These are phyloP conservation scores for Tachycineta bicolor DNA, from an alignment of 2,113 vertebrate genomes.

Conservation along the genomic window DNA sequence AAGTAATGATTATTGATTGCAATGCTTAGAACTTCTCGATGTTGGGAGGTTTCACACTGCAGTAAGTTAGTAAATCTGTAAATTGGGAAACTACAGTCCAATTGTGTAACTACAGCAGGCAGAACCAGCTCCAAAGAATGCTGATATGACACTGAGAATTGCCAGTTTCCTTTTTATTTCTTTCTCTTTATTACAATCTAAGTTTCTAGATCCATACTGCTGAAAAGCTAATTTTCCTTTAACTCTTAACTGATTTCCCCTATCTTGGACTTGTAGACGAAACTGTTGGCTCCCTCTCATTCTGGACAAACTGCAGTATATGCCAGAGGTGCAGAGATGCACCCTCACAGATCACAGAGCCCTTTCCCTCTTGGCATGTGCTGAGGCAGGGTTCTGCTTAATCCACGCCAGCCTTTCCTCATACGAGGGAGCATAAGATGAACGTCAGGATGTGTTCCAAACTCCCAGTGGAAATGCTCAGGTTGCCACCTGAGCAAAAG, in stretches of 20 bases:
- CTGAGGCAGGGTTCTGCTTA: background rate
- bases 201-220: background rate
- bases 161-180: background rate
- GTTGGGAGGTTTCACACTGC: background rate
- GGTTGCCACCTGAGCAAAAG: background rate
- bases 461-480: background rate
- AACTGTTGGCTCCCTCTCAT: background rate
- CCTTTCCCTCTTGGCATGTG: background rate
- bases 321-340: background rate
- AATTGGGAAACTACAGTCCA: background rate
- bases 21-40: background rate
- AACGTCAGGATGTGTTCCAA: rapidly evolving
- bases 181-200: background rate
- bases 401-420: rapidly evolving
- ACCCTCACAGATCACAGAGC: too few relatives aligned
- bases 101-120: background rate
- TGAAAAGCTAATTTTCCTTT: background rate
- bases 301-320: background rate
- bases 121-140: background rate
- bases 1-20: background rate
- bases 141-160: background rate
- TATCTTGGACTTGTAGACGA: background rate
- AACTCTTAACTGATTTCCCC: background rate
- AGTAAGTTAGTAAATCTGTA: background rate
- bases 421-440: rapidly evolving